Base-by-base conservation (phyloP, 2,888 invertebrate species). In the Saturnia pavonia region DNA sequence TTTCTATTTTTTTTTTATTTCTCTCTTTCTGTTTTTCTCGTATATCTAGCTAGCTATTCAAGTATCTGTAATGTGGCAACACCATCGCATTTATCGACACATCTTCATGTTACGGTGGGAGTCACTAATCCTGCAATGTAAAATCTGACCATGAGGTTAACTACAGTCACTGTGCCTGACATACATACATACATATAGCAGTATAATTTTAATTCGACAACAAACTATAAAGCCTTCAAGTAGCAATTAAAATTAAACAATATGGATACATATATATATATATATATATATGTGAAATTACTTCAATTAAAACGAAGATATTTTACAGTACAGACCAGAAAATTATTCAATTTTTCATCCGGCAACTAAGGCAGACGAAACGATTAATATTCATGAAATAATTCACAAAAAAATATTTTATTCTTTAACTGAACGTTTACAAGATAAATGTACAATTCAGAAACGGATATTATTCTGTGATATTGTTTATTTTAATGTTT, bases 341-440 rank as follows among this genome's bases (percentile, higher is more conserved):
- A 40, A 54, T 68, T 54, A 34, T 68, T 51, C 40, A 16, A 40
- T 40, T 27, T 48, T 68, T 68, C 22, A 54, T 68, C n/a, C 40
- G 7, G 54, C 34, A 40, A 48, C n/a, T 68, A 27, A 34, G 40
- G 54, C 68, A n/a, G 54, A 48, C 40, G n/a, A 51, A 51, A 51
- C 68, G 34, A 51, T 68, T 68, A 54, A 68, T 68, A 68, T 54
- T 54, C 68, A 68, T 68, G 54, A 51, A 45, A 27, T 45, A 48
- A 48, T 68, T 51, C 68, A 19, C 68, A 68, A 68, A 68, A 25
- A 68, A 25, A 45, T 68, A 54, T 68, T 68, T 68, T 48, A 51
- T 40, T 16, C 11, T 11, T 19, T 19, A 34, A 34, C 34, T 40
- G 40, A 40, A 40, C 7, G 65, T 40, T 65, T 19, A 19, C 40